phyloP scores from a whole-genome alignment of 2,888 invertebrate genomes.

The Pilophorus perplexus region DNA sequence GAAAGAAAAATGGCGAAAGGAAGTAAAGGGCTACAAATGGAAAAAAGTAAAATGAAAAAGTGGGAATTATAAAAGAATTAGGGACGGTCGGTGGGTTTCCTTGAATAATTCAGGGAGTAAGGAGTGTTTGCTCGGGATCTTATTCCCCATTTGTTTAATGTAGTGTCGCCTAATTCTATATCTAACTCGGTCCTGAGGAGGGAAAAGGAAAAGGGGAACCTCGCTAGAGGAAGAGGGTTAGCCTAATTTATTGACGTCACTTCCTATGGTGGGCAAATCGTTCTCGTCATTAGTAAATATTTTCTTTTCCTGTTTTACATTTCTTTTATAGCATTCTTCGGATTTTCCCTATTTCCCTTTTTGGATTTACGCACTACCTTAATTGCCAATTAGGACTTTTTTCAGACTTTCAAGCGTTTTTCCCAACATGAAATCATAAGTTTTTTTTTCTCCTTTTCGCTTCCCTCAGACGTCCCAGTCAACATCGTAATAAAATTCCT shows the following conservation, averaged over 20 bases:
- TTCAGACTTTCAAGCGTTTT: slow-evolving; percentile 1
- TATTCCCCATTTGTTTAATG: slow-evolving; percentile 45
- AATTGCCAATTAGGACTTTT: slow-evolving; percentile 24
- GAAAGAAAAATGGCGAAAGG: too few relatives aligned
- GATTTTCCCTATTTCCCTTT: slow-evolving; percentile 19
- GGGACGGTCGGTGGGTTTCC: slow-evolving; percentile 33
- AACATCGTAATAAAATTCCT: background rate
- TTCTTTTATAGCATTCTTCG: slow-evolving; percentile 30
- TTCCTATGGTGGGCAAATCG: slow-evolving; percentile 40
- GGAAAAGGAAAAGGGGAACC: background rate
- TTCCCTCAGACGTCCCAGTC: background rate
- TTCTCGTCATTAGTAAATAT: slow-evolving; percentile 40
- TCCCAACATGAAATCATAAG: background rate
- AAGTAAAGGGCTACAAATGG: too few relatives aligned
- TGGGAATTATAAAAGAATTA: slow-evolving; percentile 38
- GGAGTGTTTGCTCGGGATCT: slow-evolving; percentile 41
- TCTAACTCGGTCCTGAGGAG: slow-evolving; percentile 28
- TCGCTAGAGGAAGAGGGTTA: slow-evolving; percentile 6
- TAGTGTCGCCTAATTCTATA: slow-evolving; percentile 46
- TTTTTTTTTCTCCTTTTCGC: background rate
- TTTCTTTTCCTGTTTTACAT: slow-evolving; percentile 38
- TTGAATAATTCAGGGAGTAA: slow-evolving; percentile 39
- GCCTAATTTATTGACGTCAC: slow-evolving; percentile 38
- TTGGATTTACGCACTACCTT: slow-evolving; percentile 34
- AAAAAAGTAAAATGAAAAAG: slow-evolving; percentile 32